phyloP scores from a whole-genome alignment of 2,888 invertebrate species.

The Chalcis sispes region DNA sequence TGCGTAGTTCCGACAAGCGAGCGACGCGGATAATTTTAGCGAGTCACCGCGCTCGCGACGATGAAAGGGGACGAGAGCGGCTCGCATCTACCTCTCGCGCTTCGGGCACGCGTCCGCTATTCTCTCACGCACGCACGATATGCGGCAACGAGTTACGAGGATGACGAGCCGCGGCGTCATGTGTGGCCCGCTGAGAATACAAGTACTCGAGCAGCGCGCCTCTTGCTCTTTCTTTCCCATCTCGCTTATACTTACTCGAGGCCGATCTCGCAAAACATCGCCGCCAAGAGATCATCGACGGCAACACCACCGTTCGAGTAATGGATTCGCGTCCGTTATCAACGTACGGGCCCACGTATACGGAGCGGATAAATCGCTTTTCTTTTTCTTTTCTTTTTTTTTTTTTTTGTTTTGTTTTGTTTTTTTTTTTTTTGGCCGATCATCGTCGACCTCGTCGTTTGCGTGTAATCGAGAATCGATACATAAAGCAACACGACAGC shows the following conservation, averaged over 20 bases:
- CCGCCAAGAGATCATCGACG: conserved; percentile 23
- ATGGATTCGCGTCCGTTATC: conserved; percentile 44
- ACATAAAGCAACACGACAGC: too few relatives aligned
- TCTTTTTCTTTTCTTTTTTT: neutral
- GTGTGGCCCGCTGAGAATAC: conserved; percentile 20
- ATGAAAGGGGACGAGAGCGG: conserved; percentile 54
- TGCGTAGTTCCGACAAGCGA: conserved; percentile 6
- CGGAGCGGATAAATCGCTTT: neutral
- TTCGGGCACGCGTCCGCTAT: conserved; percentile 49
- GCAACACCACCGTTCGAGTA: neutral
- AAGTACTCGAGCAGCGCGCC: neutral
- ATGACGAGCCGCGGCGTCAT: conserved; percentile 18
- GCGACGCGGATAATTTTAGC: conserved; percentile 62
- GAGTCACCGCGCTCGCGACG: conserved; percentile 63
- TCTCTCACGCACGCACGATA: conserved; percentile 61
- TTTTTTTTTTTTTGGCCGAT: too few relatives aligned
- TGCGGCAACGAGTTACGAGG: neutral
- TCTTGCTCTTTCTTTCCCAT: neutral
- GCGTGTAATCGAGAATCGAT: conserved; percentile 20
- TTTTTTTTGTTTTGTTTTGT: too few relatives aligned
- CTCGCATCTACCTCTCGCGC: conserved; percentile 21
- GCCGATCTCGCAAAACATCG: conserved; percentile 25
- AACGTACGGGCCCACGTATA: too few relatives aligned
- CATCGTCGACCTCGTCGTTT: neutral
- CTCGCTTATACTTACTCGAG: neutral